These are phyloP conservation scores for Turnix velox DNA, from an alignment of 2,113 vertebrate species.

Conservation along the genomic window DNA sequence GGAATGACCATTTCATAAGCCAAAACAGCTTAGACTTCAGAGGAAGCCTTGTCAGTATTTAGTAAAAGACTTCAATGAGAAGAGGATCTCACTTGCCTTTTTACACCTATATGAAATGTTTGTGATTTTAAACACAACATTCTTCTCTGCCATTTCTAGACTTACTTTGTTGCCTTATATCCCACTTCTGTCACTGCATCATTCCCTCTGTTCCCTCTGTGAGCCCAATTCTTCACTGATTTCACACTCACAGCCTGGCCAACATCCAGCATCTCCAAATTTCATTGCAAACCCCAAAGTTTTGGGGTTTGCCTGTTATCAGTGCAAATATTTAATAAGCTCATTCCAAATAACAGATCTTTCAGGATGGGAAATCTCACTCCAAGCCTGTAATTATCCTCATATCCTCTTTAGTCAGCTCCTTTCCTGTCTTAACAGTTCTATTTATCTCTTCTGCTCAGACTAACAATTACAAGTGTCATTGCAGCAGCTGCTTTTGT, in stretches of 20 bases:
- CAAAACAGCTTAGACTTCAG: not conserved
- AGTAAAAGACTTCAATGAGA: not conserved
- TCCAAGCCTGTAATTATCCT: constrained; percentile 41
- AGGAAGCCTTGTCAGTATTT: not conserved
- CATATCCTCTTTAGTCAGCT: constrained; percentile 16
- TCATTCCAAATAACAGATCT: not conserved
- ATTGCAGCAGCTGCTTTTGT: constrained; percentile 36
- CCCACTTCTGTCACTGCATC: not conserved
- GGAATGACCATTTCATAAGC: not conserved
- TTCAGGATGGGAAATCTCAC: constrained; percentile 20
- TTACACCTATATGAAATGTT: not conserved
- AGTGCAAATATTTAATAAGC: constrained; percentile 45
- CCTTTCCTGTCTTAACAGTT: constrained; percentile 36
- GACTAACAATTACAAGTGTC: constrained; percentile 35
- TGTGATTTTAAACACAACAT: not conserved
- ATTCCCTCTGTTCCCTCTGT: not conserved
- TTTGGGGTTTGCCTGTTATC: not conserved
- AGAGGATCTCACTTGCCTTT: not conserved
- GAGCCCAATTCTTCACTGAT: not conserved
- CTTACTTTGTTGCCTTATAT: not conserved
- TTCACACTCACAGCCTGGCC: not conserved
- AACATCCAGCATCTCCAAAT: not conserved
- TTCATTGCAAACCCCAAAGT: constrained; percentile 20
- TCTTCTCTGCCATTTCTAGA: not conserved
- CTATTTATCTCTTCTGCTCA: constrained; percentile 37